Evolutionary conservation across 2,797 vertebrate genomes (phyloP), one percentile per base, ranked within the genome.

Genomic region (Semotilus atromaculatus): DNA sequence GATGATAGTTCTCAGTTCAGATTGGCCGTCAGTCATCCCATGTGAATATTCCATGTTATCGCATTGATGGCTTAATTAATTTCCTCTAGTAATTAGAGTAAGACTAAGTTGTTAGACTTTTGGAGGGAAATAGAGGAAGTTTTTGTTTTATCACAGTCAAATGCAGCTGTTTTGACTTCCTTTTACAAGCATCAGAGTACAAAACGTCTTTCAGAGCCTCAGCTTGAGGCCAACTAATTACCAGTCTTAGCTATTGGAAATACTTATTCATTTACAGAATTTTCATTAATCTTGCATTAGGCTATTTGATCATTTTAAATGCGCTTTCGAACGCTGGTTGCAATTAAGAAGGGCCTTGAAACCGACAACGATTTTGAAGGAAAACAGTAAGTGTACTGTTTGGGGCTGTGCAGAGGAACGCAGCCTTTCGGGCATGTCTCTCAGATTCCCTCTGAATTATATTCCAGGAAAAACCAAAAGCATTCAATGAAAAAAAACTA

Each of bases 401-500:
- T 80, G 23, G 3, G 36, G 67, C 82, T 84, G 31, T 75, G 67
- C 29, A n/a, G 82, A 81, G 74, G 67, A 83, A 81, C 68, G 67
- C 48, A 62, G 34, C 26, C 45, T 72, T 85, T 83, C 14, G 26
- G 64, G 53, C 58, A 19, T 66, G 90, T 91, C 88, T 76, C 88
- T 82, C 90, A 85, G 72, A 84, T 91, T 92, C 88, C 84, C 36
- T 88, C 87, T 86, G 87, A 92, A 93, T 92, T 90, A 90, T 89
- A 89, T 90, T 91, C 88, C 88, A 85, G 85, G 86, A 78, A 89
- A 93, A 91, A 88, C 86, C 83, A 58, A 85, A 48, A 85, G 89
- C 90, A 91, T 93, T 93, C 93, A 93, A 94, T 93, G 93, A 95
- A 92, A 85, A 92, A 45, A 89, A 89, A 89, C 91, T 92, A 89